Evolutionary conservation across 2,888 invertebrate species (phyloP), one percentile per base, ranked within the genome.

Genomic region (Mythimna ferrago): DNA sequence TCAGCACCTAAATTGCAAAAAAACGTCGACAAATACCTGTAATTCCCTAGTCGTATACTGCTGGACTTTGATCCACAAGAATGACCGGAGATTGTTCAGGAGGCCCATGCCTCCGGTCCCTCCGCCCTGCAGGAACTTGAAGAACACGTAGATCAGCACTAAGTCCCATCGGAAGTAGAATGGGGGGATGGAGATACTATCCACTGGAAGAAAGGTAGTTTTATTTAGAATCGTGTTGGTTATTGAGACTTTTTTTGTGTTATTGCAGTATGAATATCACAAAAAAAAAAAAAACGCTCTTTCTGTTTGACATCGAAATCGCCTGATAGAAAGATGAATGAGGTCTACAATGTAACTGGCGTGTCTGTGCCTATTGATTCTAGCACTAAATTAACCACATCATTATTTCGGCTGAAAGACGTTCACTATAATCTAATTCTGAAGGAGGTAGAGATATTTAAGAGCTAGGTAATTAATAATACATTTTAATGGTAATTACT

Each of bases 51-150:
- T 99, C 2, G 99, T 99, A 91, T 98, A 99, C 92, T 99, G 99
- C 88, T 99, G 99, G 62, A 99, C 98, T 87, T 97, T 97, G 87
- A 99, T 99, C 99, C 99, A 99, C 2, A 99, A 94, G 90, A 99
- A 99, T 0, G 98, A 98, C 58, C 99, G 97, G 16, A 99, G 89
- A 93, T 99, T 99, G 93, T 99, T 99, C 64, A 99, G 95, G 66
- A 99, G 95, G 0, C 99, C 99, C 98, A 98, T 99, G 1, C 98
- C 97, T 1, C 99, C 99, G 1, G 98, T 98, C 63, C 99, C 99
- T 14, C 99, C 99, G 2, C 99, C 99, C 97, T 99, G 99, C 11
- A 99, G 96, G 93, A 99, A 99, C 94, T 99, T 99, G 86, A 99
- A 97, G 1, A 94, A 96, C 38, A 99, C 98, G 92, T 99, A 99